These are phyloP conservation scores for Hucho hucho DNA, from an alignment of 2,113 vertebrate genomes.

Conservation along the genomic window DNA sequence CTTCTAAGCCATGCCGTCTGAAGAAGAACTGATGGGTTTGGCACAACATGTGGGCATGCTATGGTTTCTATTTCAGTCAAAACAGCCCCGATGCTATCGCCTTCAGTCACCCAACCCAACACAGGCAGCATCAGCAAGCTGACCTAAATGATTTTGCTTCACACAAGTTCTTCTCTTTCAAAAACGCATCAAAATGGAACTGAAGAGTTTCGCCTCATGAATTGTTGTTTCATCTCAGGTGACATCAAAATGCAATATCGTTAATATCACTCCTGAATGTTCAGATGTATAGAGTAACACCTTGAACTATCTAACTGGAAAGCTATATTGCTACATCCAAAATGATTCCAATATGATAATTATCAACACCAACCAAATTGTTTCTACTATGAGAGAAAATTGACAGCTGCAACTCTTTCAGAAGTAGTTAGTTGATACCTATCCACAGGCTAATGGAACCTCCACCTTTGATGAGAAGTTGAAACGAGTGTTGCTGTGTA, in stretches of 20 bases:
- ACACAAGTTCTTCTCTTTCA: slow-evolving; percentile 29
- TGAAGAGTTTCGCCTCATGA: slow-evolving; percentile 9
- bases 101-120: slow-evolving; percentile 58
- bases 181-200: slow-evolving; percentile 52
- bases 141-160: slow-evolving; percentile 53
- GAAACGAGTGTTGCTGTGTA: slow-evolving; percentile 63
- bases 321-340: background rate
- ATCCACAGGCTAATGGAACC: slow-evolving; percentile 68
- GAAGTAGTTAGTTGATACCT: slow-evolving; percentile 62
- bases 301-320: background rate
- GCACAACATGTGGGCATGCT: slow-evolving; percentile 74
- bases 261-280: slow-evolving; percentile 13
- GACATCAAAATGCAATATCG: slow-evolving; percentile 36
- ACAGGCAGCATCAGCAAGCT: slow-evolving; percentile 42
- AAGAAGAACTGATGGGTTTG: slow-evolving; percentile 77
- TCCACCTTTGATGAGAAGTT: slow-evolving; percentile 72
- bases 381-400: slow-evolving; percentile 43
- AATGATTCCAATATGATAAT: slow-evolving; percentile 46
- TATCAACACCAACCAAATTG: slow-evolving; percentile 19
- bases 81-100: slow-evolving; percentile 72
- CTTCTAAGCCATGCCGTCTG: slow-evolving; percentile 78
- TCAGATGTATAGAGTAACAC: slow-evolving; percentile 12
- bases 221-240: slow-evolving; percentile 24
- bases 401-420: slow-evolving; percentile 61
- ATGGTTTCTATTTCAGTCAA: slow-evolving; percentile 70